These are phyloP conservation scores for Oscheius sp. DNA, from an alignment of 2,888 invertebrate genomes.

Conservation along the genomic window DNA sequence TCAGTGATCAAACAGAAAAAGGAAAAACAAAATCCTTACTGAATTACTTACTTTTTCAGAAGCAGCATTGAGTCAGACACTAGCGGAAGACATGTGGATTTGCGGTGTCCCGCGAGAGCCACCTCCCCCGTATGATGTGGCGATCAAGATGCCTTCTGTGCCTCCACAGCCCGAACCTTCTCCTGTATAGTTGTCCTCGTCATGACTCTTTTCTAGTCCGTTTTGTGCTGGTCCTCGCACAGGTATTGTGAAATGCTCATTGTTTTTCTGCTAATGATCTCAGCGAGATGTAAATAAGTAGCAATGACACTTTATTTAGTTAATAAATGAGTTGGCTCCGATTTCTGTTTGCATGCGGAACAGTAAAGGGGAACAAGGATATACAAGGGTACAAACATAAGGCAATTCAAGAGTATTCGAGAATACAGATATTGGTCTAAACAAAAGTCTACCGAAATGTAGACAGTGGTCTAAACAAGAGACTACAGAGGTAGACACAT, in stretches of 20 bases:
- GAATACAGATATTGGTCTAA: no score
- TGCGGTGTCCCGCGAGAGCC: constrained; percentile 56
- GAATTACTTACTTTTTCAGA: constrained; percentile 41
- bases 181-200: not conserved
- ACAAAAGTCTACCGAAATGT: no score
- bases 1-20: no score
- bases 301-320: not conserved
- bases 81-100: constrained; percentile 61
- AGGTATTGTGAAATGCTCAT: constrained; percentile 25
- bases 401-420: no score
- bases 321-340: no score
- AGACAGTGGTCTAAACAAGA: no score
- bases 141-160: constrained; percentile 62
- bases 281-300: constrained; percentile 19
- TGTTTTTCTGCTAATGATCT: constrained; percentile 12
- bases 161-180: constrained; percentile 36
- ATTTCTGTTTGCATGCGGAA: no score
- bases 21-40: no score
- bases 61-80: constrained; percentile 49
- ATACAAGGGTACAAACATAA: no score
- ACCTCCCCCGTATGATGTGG: constrained; percentile 68
- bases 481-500: no score
- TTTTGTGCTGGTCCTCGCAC: constrained; percentile 24
- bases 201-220: constrained; percentile 3
- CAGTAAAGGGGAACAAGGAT: no score